phyloP scores from a whole-genome alignment of 1,140 invertebrate genomes.

The Neoseiulus cucumeris region DNA sequence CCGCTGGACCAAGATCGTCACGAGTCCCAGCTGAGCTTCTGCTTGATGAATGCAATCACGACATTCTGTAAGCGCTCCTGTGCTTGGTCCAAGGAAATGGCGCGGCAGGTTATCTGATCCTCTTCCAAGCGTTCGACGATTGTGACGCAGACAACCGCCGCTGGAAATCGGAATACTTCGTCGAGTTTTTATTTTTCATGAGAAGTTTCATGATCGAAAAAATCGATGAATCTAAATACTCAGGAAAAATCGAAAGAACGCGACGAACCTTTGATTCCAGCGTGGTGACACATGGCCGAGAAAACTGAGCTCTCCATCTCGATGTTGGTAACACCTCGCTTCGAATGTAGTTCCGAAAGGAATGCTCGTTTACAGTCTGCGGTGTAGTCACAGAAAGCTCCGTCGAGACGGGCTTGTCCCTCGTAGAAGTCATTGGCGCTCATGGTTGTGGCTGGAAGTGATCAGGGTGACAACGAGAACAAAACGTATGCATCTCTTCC shows the following conservation, averaged over 20 bases:
- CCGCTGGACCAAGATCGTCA: no score
- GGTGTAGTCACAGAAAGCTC: constrained; percentile 85
- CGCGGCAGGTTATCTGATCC: constrained; percentile 50
- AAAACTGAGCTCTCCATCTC: constrained; percentile 93
- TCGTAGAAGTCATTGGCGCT: constrained; percentile 96
- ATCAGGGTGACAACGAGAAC: no score
- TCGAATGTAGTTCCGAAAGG: constrained; percentile 47
- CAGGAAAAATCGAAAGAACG: not conserved
- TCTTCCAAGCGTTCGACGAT: constrained; percentile 74
- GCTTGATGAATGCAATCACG: not conserved
- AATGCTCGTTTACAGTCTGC: constrained; percentile 74
- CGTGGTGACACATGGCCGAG: constrained; percentile 75
- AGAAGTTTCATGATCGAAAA: not conserved
- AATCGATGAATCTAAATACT: not conserved
- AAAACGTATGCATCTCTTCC: no score
- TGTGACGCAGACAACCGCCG: constrained; percentile 82
- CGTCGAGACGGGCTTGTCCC: constrained; percentile 71
- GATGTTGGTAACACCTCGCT: constrained; percentile 68
- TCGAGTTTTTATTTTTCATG: not conserved
- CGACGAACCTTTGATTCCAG: constrained; percentile 44
- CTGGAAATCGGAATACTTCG: constrained; percentile 23
- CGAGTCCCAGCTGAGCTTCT: not conserved
- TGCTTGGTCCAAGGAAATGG: not conserved
- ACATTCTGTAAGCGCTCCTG: not conserved
- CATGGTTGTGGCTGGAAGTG: constrained; percentile 46